Evolutionary conservation across 37 sponge, comb jelly and placozoan species (phyloP).

Genomic region (Ephydatia muelleri): DNA sequence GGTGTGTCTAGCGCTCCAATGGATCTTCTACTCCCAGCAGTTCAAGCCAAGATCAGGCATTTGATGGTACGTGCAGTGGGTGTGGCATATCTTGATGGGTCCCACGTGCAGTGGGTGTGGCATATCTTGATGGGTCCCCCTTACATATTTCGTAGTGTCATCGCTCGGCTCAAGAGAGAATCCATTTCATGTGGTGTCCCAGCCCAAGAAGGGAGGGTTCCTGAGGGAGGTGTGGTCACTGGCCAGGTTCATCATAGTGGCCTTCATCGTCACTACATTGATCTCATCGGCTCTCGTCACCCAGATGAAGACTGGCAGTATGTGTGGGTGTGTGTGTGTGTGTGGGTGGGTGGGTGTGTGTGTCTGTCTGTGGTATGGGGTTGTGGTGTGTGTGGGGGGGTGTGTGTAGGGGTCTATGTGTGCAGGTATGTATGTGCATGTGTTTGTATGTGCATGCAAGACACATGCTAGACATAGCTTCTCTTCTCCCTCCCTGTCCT

Average conservation of each 20-base stretch:
- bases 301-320: slow-evolving; percentile 64
- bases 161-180: slow-evolving; percentile 16
- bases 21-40: not conserved
- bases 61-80: not conserved
- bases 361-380: not conserved
- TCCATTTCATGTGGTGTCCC: slow-evolving; percentile 52
- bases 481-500: not conserved
- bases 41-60: no score
- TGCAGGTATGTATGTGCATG: no score
- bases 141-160: not conserved
- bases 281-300: slow-evolving; percentile 48
- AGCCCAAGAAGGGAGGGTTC: slow-evolving; percentile 42
- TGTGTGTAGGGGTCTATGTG: not conserved
- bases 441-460: no score
- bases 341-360: no score
- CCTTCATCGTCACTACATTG: slow-evolving; percentile 30
- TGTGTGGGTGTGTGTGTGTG: no score
- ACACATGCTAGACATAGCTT: no score
- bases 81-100: not conserved
- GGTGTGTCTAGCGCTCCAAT: no score
- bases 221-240: slow-evolving; percentile 68
- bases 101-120: not conserved
- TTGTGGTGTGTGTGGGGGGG: not conserved
- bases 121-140: not conserved
- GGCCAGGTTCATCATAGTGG: slow-evolving; percentile 24